Base-by-base conservation (phyloP, 2,113 vertebrate genomes). In the Proterorhinus semilunaris region DNA sequence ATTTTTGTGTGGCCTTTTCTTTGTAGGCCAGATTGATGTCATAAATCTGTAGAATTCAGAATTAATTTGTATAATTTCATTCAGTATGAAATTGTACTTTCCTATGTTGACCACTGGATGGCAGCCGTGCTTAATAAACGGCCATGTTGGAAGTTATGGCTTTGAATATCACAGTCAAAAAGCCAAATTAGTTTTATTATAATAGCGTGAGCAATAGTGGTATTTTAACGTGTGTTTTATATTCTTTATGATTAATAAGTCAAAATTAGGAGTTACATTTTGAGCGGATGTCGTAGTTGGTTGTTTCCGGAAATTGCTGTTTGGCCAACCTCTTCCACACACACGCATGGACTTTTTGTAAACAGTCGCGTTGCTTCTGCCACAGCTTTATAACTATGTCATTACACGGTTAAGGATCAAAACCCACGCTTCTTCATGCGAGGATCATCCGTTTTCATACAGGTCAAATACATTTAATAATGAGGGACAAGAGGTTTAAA, bases 331-430 rank as follows among this genome's bases (percentile, higher is more conserved):
- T 0, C 0, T 71, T 82, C 71, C 13, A 12, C 58, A 61, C 57
- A 3, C 10, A 7, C 87, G 47, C 84, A 57, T 83, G 88, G 65
- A 13, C 54, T 51, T 58, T 58, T 78, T 78, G 80, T 87, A 82
- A 88, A 89, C 84, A 1, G 10, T 4, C 9, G 5, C 0, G 13
- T 9, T 9, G 7, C 0, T 16, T 8, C 10, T 9, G 6, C 0
- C 2, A 15, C 0, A 61, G 10, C 5, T 27, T 17, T 48, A 10
- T n/a, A 16, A 49, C 6, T 7, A 10, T 7, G 9, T 1, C 10
- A 46, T 43, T 59, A 43, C 6, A 44, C 13, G 3, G 15, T 10
- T 3, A 61, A 5, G 11, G 8, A n/a, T 61, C 7, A n/a, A 44
- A 44, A 44, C 43, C n/a, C 13, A 12, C 5, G 2, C 13, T 44